These are phyloP conservation scores for Molothrus ater DNA, from an alignment of 2,797 vertebrate species.

Conservation along the genomic window DNA sequence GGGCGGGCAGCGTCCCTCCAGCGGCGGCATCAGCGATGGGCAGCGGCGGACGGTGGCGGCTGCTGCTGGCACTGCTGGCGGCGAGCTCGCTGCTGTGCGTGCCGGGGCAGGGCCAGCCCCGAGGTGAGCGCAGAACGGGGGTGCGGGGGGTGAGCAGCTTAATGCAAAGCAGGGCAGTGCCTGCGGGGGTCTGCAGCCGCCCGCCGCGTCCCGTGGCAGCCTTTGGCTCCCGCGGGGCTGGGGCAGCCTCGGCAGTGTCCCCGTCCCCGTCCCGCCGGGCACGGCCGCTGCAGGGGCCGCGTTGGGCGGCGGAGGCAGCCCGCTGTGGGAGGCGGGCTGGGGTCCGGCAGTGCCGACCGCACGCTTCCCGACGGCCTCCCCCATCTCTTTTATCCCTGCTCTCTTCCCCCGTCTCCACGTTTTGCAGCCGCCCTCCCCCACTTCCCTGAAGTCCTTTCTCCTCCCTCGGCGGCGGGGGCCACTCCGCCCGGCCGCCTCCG, in stretches of 20 bases:
- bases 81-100: slow-evolving; percentile 54
- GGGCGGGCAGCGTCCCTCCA: background rate
- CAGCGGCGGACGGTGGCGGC: background rate
- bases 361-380: background rate
- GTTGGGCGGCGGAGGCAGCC: background rate
- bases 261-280: background rate
- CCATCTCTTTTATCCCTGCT: background rate
- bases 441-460: slow-evolving; percentile 9
- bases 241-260: background rate
- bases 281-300: background rate
- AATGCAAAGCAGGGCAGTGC: background rate
- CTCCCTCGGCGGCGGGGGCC: background rate
- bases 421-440: background rate
- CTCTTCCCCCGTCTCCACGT: background rate
- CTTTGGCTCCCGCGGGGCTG: background rate
- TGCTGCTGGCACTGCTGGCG: background rate
- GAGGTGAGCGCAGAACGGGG: slow-evolving; percentile 75
- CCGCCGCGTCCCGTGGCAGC: background rate
- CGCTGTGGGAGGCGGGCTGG: background rate
- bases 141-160: background rate
- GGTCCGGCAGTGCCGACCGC: background rate
- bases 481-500: background rate
- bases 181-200: background rate
- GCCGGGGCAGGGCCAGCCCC: slow-evolving; percentile 73
- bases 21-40: background rate